Conservation (phyloP, 2,888 invertebrate species). For the Megalurothrips usitatus region DNA sequence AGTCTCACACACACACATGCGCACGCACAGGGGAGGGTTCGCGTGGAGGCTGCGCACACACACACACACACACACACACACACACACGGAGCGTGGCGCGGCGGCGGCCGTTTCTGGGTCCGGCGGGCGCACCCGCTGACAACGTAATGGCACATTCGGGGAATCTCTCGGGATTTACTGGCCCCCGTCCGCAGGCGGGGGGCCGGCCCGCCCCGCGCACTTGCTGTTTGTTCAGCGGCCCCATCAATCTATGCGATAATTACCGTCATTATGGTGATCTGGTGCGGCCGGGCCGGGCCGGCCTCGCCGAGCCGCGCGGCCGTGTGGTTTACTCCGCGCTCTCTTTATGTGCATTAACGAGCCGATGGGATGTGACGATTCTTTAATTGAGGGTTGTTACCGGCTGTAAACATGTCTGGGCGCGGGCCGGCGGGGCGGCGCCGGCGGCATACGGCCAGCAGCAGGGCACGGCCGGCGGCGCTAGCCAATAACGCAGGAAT, state of each 20-base stretch:
- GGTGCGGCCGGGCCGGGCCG: not conserved
- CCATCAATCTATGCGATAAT: constrained; percentile 6
- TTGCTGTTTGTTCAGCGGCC: not conserved
- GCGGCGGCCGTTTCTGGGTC: no score
- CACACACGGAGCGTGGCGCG: no score
- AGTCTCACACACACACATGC: no score
- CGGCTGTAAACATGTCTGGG: constrained; percentile 13
- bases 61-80: no score
- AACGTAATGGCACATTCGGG: constrained; percentile 1
- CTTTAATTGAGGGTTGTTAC: constrained; percentile 20
- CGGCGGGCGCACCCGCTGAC: not conserved
- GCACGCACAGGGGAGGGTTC: no score
- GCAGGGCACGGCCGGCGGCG: not conserved
- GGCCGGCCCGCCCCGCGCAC: not conserved
- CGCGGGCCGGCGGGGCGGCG: not conserved
- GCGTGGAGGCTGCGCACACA: no score
- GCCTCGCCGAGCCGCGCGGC: not conserved
- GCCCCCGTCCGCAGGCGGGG: not conserved
- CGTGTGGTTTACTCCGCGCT: constrained; percentile 11
- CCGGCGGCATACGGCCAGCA: not conserved
- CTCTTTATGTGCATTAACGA: constrained; percentile 1
- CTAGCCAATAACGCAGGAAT: not conserved
- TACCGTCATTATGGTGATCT: not conserved
- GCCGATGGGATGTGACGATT: constrained; percentile 18
- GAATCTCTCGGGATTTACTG: not conserved